phyloP scores from a whole-genome alignment of 2,888 invertebrate genomes.

The Helleia helle region DNA sequence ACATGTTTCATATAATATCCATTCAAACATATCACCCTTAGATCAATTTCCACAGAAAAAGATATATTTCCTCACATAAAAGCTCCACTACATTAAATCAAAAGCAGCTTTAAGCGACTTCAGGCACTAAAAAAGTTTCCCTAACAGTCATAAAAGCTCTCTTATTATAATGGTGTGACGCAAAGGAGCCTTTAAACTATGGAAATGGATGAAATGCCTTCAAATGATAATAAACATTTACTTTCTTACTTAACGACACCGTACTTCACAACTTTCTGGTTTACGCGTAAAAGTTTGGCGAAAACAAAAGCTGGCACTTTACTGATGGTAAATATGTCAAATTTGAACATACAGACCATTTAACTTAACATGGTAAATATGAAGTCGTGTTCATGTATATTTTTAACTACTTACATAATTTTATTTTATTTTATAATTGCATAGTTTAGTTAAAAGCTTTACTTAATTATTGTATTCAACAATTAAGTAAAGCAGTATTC shows the following conservation, averaged over 20 bases:
- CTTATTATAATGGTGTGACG: slow-evolving; percentile 40
- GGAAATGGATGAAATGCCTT: slow-evolving; percentile 23
- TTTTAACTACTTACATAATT: no score
- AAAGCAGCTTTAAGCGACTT: slow-evolving; percentile 9
- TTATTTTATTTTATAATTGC: no score
- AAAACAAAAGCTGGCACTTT: slow-evolving; percentile 2
- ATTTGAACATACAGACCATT: no score
- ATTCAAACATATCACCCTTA: no score
- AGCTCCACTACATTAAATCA: neutral
- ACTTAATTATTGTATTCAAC: no score
- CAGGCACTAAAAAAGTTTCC: slow-evolving; percentile 34
- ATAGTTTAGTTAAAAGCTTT: no score
- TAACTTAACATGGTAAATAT: no score
- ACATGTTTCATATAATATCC: no score
- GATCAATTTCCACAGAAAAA: no score
- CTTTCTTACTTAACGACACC: slow-evolving; percentile 12
- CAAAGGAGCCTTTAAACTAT: slow-evolving; percentile 30
- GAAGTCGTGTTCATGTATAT: no score
- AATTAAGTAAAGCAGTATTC: no score
- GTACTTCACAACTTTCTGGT: neutral
- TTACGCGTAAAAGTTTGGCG: neutral
- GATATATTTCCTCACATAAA: neutral
- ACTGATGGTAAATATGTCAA: neutral
- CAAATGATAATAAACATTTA: slow-evolving; percentile 12
- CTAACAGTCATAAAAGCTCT: slow-evolving; percentile 32